phyloP scores from a whole-genome alignment of 2,797 vertebrate genomes.

The Chanos chanos region DNA sequence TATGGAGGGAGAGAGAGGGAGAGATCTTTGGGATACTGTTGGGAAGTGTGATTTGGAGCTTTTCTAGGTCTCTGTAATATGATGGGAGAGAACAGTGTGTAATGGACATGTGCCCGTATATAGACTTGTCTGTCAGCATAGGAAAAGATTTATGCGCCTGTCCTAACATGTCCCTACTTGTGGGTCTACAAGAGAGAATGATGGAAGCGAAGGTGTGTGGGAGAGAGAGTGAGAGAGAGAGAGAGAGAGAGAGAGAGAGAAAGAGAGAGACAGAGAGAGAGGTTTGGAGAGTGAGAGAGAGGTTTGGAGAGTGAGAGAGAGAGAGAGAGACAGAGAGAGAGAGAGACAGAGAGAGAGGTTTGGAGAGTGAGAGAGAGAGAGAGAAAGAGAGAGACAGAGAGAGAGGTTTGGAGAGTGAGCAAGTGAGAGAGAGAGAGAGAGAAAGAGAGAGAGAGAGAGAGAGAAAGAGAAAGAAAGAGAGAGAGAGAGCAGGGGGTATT shows the following conservation, averaged over 20 bases:
- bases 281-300: constrained; percentile 46
- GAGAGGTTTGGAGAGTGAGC: constrained; percentile 36
- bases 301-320: constrained; percentile 4
- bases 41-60: not conserved
- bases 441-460: constrained; percentile 25
- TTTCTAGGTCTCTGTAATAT: not conserved
- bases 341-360: constrained; percentile 53
- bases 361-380: constrained; percentile 39
- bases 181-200: constrained; percentile 21
- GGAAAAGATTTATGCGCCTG: not conserved
- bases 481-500: constrained; percentile 16
- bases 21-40: constrained; percentile 34
- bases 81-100: not conserved
- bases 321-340: constrained; percentile 56
- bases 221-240: constrained; percentile 22
- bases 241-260: constrained; percentile 44
- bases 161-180: constrained; percentile 24
- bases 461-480: constrained; percentile 54
- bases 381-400: constrained; percentile 23
- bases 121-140: not conserved
- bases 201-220: constrained; percentile 1
- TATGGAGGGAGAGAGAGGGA: constrained; percentile 41
- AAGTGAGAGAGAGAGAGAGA: not conserved
- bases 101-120: not conserved
- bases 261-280: constrained; percentile 57